phyloP scores from a whole-genome alignment of 2,113 vertebrate genomes.

The Sminthopsis crassicaudata region DNA sequence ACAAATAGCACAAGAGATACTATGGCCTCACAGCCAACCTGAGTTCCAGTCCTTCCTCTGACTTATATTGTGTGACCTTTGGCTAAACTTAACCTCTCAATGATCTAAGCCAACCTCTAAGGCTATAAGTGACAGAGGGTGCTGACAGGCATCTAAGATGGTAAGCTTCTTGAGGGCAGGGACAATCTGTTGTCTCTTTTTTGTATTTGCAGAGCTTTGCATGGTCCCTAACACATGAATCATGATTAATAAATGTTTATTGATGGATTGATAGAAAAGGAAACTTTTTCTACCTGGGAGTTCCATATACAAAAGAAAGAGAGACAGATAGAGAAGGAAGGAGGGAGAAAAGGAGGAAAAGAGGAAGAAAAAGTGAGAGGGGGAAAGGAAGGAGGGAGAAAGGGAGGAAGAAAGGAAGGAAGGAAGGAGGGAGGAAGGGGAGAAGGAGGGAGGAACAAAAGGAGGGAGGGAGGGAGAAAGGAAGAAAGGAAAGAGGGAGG shows the following conservation, averaged over 20 bases:
- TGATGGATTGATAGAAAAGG: neutral
- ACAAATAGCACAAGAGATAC: neutral
- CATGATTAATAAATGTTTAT: neutral
- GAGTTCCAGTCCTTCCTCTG: neutral
- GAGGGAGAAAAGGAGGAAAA: no score
- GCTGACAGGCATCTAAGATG: neutral
- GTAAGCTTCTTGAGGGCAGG: neutral
- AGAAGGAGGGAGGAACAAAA: no score
- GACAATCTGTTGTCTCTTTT: neutral
- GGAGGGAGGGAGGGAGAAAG: accelerated
- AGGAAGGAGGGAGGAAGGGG: no score
- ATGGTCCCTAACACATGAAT: neutral
- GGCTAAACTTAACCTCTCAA: neutral
- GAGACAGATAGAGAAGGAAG: no score
- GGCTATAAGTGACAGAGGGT: neutral
- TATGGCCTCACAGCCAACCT: neutral
- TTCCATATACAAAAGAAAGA: neutral
- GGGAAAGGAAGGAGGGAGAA: no score
- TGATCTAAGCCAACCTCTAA: neutral
- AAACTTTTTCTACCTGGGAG: neutral
- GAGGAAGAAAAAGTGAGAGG: no score
- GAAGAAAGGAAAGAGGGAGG: no score
- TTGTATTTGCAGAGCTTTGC: neutral
- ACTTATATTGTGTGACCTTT: neutral
- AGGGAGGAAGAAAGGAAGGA: no score